phyloP scores from a whole-genome alignment of 2,888 invertebrate species.

The Phyllotreta cruciferae region DNA sequence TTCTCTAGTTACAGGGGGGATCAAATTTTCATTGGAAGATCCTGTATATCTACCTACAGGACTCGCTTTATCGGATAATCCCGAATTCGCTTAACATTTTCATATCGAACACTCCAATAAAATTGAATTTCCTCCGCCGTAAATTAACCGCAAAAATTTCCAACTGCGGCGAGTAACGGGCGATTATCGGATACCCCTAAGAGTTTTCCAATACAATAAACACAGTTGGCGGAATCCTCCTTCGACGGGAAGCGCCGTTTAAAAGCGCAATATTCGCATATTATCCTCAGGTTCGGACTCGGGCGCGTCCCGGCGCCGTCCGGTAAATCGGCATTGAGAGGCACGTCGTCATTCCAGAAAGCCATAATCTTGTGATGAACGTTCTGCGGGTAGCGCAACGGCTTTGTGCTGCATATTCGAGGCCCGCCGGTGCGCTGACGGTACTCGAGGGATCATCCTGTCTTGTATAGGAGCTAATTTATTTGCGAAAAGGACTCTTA shows the following conservation, averaged over 20 bases:
- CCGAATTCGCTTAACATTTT: too few species aligned
- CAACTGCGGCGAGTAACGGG: too few species aligned
- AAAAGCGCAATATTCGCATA: conserved; percentile 19
- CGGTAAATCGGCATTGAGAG: conserved; percentile 24
- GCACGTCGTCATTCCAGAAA: conserved; percentile 11
- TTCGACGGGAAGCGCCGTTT: conserved; percentile 10
- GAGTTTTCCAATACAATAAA: conserved; percentile 6
- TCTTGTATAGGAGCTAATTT: conserved; percentile 3
- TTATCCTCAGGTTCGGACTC: conserved; percentile 14
- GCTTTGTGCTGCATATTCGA: conserved; percentile 3
- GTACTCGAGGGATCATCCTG: conserved; percentile 10
- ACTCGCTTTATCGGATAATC: too few species aligned
- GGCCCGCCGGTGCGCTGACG: conserved; percentile 7
- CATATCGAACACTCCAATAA: too few species aligned
- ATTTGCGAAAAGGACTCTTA: conserved; percentile 4
- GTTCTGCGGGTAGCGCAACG: conserved; percentile 22
- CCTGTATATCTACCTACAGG: too few species aligned
- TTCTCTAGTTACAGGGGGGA: too few species aligned
- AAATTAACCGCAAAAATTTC: too few species aligned
- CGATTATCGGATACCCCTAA: not conserved
- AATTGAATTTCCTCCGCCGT: too few species aligned
- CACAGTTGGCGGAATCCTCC: conserved; percentile 2
- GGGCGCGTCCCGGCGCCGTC: conserved; percentile 5
- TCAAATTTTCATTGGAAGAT: too few species aligned
- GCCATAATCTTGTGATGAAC: conserved; percentile 24